phyloP scores from a whole-genome alignment of 2,888 invertebrate species.

The Branchellion lobata region DNA sequence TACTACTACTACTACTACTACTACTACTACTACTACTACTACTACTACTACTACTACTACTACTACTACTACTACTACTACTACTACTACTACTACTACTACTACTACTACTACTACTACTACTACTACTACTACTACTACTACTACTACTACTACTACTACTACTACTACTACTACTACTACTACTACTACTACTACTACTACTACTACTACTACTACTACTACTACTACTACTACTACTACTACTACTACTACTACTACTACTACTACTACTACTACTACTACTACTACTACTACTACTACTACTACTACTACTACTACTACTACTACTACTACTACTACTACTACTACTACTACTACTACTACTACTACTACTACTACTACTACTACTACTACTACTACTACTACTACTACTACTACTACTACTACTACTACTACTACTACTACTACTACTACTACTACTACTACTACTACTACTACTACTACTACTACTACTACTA shows the following conservation, averaged over 20 bases:
- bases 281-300: conserved; percentile 7
- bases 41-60: conserved; percentile 14
- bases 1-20: conserved; percentile 10
- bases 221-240: no score
- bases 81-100: conserved; percentile 13
- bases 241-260: neutral
- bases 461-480: neutral
- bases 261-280: conserved; percentile 12
- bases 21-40: conserved; percentile 10
- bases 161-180: no score
- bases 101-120: conserved; percentile 17
- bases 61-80: conserved; percentile 2
- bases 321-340: conserved; percentile 22
- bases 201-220: neutral
- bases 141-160: no score
- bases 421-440: no score
- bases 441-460: no score
- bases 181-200: no score
- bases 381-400: no score
- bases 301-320: conserved; percentile 13
- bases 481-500: neutral
- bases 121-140: neutral
- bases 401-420: no score
- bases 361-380: no score
- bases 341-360: neutral